A percentile compares a stretch with the other conserved stretches of the same genome.
These are phyloP conservation scores for Leptocoma aspasia DNA, from an alignment of 2,113 vertebrate species.

Conservation along the genomic window DNA sequence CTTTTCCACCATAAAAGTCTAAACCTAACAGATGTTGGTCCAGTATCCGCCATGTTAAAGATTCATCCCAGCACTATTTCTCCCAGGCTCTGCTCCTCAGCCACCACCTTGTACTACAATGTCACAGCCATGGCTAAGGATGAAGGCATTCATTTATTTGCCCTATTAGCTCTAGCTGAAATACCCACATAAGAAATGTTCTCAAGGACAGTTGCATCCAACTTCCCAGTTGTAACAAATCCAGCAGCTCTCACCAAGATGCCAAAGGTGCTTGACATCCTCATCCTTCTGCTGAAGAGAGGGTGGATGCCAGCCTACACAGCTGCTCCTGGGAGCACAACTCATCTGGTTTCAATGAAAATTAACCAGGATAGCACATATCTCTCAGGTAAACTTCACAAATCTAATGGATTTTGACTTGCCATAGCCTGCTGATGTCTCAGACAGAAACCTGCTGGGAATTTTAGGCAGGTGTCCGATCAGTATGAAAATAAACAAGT, in stretches of 20 bases:
- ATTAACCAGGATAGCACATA: not conserved
- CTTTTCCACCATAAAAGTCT: not conserved
- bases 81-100: not conserved
- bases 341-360: not conserved
- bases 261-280: not conserved
- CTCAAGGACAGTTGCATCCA: not conserved
- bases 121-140: not conserved
- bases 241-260: not conserved
- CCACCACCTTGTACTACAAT: fast-evolving
- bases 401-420: not conserved
- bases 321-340: not conserved
- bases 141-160: not conserved
- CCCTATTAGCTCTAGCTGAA: not conserved
- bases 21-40: not conserved
- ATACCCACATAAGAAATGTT: not conserved
- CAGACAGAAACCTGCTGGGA: not conserved
- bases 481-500: not conserved
- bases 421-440: not conserved
- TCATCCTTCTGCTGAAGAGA: not conserved
- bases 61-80: not conserved
- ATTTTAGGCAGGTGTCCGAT: not conserved
- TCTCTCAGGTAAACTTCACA: not conserved
- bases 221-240: not conserved
- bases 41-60: not conserved
- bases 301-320: not conserved